Evolutionary conservation across 2,888 invertebrate genomes (phyloP), one percentile per base, ranked within the genome.

Genomic region (Calameuta idolon): DNA sequence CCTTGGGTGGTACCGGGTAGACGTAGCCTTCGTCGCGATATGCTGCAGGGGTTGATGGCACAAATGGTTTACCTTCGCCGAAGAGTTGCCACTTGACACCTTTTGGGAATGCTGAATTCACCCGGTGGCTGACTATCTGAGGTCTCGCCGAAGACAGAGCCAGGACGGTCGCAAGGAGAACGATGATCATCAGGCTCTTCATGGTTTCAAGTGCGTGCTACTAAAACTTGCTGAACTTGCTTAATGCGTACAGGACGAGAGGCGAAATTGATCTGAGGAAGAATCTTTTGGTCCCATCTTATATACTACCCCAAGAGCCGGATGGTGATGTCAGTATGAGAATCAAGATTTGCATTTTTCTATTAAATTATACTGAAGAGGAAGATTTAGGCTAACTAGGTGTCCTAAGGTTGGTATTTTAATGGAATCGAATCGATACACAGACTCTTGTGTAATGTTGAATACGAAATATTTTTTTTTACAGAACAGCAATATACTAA

Each of bases 331-430:
- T 71, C 71, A 71, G 33, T 71, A 34, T 71, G 12, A 4, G 71
- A 31, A 71, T 71, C 23, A 12, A 12, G 31, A 71, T 71, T 71
- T 31, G 71, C 71, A 71, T 71, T 71, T 71, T 71, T 71, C 31
- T 71, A 31, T 33, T 71, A 71, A 30, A 71, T 71, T 71, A 71
- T 33, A 71, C 23, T 34, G 31, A 71, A 30, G 3, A 30, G 23
- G 71, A 71, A 15, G 31, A 71, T 71, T 34, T 34, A 15, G 33
- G 33, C 23, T 71, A 71, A 33, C 71, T 33, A 71, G 71, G 23
- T 71, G 31, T 71, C 33, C 71, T 71, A 15, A 71, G 71, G 12
- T 71, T 71, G 71, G 71, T 23, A 31, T 31, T 71, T 71, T 71
- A 34, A 71, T 71, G 11, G 71, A 71, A 71, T 31, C 71, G 31